Conservation (phyloP, 2,888 invertebrate genomes). For the Hydroisotoma schaefferi region DNA sequence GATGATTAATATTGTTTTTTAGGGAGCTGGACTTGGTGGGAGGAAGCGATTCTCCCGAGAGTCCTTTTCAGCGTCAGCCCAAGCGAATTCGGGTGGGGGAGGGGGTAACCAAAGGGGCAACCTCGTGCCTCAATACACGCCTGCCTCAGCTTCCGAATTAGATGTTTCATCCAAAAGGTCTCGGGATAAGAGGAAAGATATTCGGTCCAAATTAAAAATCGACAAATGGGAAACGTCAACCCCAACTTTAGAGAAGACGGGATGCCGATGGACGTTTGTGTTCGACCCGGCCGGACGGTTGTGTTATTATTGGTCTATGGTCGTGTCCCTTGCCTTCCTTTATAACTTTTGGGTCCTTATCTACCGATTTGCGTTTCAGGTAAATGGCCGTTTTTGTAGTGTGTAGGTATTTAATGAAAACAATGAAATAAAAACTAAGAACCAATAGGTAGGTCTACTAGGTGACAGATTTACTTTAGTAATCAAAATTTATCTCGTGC, state of each 20-base stretch:
- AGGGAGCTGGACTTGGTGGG: conserved; percentile 48
- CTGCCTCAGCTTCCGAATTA: conserved; percentile 62
- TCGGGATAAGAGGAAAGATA: conserved; percentile 53
- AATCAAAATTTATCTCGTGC: no score
- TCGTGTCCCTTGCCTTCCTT: conserved; percentile 90
- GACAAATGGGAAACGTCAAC: conserved; percentile 53
- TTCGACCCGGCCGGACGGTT: conserved; percentile 97
- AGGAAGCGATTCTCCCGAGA: conserved; percentile 62
- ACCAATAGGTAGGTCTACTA: no score
- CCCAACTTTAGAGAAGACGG: conserved; percentile 52
- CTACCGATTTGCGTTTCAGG: conserved; percentile 97
- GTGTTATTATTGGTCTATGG: conserved; percentile 96
- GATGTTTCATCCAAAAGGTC: conserved; percentile 69
- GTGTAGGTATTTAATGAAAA: no score
- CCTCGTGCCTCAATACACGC: conserved; percentile 42
- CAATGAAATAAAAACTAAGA: no score
- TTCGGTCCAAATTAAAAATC: conserved; percentile 52
- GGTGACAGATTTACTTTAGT: no score
- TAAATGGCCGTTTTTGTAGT: no score
- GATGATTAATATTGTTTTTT: no score
- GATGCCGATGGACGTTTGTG: conserved; percentile 86
- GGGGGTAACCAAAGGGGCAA: conserved; percentile 44
- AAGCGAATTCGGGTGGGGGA: conserved; percentile 38
- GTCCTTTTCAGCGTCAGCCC: conserved; percentile 63
- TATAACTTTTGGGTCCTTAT: conserved; percentile 98